phyloP scores from a whole-genome alignment of 2,888 invertebrate genomes.

The Rhyacophila evoluta region DNA sequence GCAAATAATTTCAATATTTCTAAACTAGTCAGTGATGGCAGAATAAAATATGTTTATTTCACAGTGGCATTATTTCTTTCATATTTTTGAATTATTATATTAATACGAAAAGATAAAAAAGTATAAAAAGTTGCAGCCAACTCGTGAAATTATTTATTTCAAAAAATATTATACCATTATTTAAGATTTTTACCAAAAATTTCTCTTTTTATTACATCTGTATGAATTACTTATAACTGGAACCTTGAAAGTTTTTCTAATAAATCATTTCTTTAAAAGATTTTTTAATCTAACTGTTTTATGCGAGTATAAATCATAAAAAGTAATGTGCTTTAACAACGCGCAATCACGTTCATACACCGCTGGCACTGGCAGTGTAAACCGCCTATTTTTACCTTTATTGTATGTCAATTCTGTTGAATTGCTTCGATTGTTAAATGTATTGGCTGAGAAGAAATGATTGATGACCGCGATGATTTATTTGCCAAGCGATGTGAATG shows the following conservation, averaged over 20 bases:
- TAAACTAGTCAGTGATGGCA: no score
- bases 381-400: slow-evolving; percentile 31
- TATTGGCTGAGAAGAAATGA: slow-evolving; percentile 37
- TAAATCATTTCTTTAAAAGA: neutral
- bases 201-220: no score
- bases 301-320: slow-evolving; percentile 12
- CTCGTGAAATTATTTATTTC: no score
- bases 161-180: no score
- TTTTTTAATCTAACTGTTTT: neutral
- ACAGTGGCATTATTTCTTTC: no score
- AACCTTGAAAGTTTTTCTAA: neutral
- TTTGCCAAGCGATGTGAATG: slow-evolving; percentile 11
- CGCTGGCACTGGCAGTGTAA: neutral
- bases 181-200: no score
- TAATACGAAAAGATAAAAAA: no score
- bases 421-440: slow-evolving; percentile 44
- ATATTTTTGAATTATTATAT: no score
- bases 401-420: slow-evolving; percentile 43
- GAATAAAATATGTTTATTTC: no score
- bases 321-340: neutral
- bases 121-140: no score
- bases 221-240: neutral
- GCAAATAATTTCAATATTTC: no score
- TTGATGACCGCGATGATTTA: slow-evolving; percentile 42
- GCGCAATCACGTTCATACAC: neutral